Evolutionary conservation across 2,797 vertebrate genomes (phyloP).

Genomic region (Gymnothorax reevesii): DNA sequence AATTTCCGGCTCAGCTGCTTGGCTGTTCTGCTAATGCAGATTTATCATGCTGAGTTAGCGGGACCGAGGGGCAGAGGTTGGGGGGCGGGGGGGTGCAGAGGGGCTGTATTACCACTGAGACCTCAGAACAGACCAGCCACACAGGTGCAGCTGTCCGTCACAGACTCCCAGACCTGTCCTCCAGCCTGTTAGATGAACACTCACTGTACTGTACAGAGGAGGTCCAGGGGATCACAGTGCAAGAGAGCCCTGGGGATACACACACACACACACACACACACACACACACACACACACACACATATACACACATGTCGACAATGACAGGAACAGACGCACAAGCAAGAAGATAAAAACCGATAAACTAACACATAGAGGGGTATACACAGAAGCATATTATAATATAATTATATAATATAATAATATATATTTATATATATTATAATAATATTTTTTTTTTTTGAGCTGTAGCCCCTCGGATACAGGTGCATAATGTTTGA

Average conservation of each 20-base stretch:
- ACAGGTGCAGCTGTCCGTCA: not conserved
- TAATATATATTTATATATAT: too few species aligned
- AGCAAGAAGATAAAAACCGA: not conserved
- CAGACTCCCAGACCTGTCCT: not conserved
- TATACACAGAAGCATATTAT: not conserved
- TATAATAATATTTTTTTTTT: too few species aligned
- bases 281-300: not conserved
- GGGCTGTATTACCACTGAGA: not conserved
- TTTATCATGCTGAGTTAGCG: slow-evolving; percentile 7
- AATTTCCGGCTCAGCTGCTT: slow-evolving; percentile 16
- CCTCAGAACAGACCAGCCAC: not conserved
- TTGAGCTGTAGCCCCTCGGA: too few species aligned
- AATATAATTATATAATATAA: too few species aligned
- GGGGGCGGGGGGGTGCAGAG: not conserved
- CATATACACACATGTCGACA: not conserved
- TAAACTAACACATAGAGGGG: not conserved
- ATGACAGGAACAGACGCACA: not conserved
- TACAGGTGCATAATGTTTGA: too few species aligned
- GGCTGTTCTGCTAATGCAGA: slow-evolving; percentile 15
- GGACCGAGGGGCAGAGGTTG: not conserved
- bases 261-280: not conserved
- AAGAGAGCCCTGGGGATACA: not conserved
- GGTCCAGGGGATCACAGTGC: not conserved
- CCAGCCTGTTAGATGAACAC: slow-evolving; percentile 8
- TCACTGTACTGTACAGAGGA: slow-evolving; percentile 23